Conservation (phyloP, 2,113 vertebrate species). For the Pipra filicauda region DNA sequence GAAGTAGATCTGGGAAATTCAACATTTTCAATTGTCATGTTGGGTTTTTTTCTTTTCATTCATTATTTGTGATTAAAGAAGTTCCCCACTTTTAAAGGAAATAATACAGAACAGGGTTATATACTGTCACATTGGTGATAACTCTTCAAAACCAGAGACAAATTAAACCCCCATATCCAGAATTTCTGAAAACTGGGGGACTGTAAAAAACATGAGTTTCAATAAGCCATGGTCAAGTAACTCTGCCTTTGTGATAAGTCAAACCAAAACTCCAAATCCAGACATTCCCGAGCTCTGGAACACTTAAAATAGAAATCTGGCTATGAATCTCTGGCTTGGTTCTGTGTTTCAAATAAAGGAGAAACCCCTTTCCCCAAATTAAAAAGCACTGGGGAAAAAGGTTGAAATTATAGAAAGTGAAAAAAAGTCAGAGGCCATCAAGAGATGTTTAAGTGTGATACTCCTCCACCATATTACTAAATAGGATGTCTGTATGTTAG, state of each 20-base stretch:
- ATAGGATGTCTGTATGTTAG: background rate
- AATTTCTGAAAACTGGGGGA: background rate
- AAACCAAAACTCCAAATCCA: background rate
- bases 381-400: background rate
- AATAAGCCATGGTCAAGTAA: background rate
- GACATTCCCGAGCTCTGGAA: background rate
- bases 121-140: background rate
- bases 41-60: background rate
- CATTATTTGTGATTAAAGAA: background rate
- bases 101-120: background rate
- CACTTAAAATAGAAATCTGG: background rate
- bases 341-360: background rate
- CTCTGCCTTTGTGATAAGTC: background rate
- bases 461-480: background rate
- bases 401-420: background rate
- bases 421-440: background rate
- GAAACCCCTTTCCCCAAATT: background rate
- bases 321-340: background rate
- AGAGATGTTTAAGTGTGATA: background rate
- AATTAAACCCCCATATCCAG: background rate
- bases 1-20: background rate
- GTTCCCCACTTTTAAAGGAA: background rate
- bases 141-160: background rate
- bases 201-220: background rate
- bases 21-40: background rate